A percentile compares a stretch with the other conserved stretches of the same genome.
These are phyloP conservation scores for Procambarus virginalis DNA, from an alignment of 1,140 invertebrate species.

Conservation along the genomic window DNA sequence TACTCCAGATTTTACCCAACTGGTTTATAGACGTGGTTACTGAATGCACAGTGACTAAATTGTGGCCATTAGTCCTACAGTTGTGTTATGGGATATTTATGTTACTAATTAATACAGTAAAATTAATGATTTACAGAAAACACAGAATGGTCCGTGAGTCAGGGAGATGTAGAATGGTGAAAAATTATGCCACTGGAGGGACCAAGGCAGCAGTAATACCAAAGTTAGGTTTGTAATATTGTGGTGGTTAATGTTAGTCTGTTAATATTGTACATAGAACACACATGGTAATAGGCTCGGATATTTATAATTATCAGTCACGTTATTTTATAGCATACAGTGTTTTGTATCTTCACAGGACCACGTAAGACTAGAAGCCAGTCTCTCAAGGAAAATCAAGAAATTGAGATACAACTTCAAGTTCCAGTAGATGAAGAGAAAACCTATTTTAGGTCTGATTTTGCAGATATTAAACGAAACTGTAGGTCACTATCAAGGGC, in stretches of 20 bases:
- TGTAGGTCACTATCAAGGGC: slow-evolving; percentile 7
- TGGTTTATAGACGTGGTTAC: too few relatives aligned
- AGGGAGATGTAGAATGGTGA: background rate
- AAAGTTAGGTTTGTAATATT: background rate
- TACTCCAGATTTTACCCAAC: too few relatives aligned
- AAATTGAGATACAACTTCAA: slow-evolving; percentile 27
- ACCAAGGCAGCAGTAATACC: background rate
- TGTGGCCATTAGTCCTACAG: too few relatives aligned
- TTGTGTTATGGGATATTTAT: too few relatives aligned
- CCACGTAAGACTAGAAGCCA: slow-evolving; percentile 26
- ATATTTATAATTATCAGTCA: background rate
- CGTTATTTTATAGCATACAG: background rate
- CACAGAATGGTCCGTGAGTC: background rate
- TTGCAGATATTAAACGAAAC: background rate
- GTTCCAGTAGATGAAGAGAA: background rate
- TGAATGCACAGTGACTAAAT: too few relatives aligned
- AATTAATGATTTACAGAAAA: background rate
- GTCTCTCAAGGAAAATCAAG: slow-evolving; percentile 25
- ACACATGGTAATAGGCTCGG: background rate
- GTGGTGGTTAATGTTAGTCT: background rate
- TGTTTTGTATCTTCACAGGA: background rate
- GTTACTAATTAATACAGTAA: background rate
- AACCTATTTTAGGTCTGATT: background rate
- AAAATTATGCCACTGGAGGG: background rate
- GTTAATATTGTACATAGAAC: background rate